Evolutionary conservation across 2,888 invertebrate genomes (phyloP), one percentile per base, ranked within the genome.

Genomic region (Patella depressa): DNA sequence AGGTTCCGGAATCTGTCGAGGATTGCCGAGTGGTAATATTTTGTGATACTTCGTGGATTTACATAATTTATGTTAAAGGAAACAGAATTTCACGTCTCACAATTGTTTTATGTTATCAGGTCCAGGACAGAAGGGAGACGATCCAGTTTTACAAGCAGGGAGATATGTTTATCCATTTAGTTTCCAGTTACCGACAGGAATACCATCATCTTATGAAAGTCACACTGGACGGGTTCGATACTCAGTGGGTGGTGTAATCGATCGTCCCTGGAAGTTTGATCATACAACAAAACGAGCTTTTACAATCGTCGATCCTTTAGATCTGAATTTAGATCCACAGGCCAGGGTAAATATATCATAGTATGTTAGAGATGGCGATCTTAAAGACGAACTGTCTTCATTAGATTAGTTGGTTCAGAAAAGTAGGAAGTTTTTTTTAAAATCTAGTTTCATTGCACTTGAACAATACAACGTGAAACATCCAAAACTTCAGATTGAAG

Each of bases 261-360:
- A 96, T 88, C 93, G 95, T 24, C 95, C 96, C 9, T 96, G 96
- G 94, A 95, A 95, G 86, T 95, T 95, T 88, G 96, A 97, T 91
- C 95, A 95, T 87, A 95, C 96, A 85, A 94, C 94, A 72, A 96
- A 95, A 92, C 94, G 94, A 91, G 95, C 95, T 9, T 96, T 97
- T 88, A 96, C 95, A 73, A 95, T 97, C 14, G 93, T 96, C 76
- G 94, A 95, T 76, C 94, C 95, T 5, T 93, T 96, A 83, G 96
- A 97, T 91, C 93, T 97, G 82, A 97, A 97, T 92, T 78, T 77
- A 14, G 83, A 84, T 71, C 86, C 88, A 24, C 80, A 84, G 12
- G 83, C 85, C 11, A 79, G 79, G 81, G 89, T 89, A 79, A 45
- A 45, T 45, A 45, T 45, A 9, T 45, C 45, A 4, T 45, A 45